Conservation (phyloP, 2,113 vertebrate genomes). For the Amblyopsis rosae region DNA sequence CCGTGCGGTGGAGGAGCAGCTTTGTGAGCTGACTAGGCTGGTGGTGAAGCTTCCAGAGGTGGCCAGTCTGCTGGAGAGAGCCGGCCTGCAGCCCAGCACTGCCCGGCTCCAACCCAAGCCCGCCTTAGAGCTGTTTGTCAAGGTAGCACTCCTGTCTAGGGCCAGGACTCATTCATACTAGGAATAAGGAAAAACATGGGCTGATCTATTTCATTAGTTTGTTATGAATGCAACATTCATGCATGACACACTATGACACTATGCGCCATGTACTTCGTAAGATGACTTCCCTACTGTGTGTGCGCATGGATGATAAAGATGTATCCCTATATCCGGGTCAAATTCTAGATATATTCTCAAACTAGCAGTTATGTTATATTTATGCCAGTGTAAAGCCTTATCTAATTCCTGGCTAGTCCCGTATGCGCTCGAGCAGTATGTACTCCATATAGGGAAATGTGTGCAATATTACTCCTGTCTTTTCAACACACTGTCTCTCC, state of each 20-base stretch:
- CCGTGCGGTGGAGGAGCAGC: slow-evolving; percentile 81
- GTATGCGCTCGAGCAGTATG: background rate
- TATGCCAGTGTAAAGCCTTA: background rate
- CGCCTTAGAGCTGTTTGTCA: slow-evolving; percentile 85
- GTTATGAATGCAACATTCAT: too few species aligned
- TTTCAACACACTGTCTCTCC: slow-evolving; percentile 49
- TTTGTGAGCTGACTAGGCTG: slow-evolving; percentile 89
- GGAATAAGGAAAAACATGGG: too few species aligned
- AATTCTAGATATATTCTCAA: background rate
- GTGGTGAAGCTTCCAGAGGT: slow-evolving; percentile 89
- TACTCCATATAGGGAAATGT: background rate
- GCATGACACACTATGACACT: background rate
- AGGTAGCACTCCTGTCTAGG: slow-evolving; percentile 72
- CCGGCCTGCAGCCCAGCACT: slow-evolving; percentile 65
- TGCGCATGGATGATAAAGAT: too few species aligned
- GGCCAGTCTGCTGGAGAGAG: slow-evolving; percentile 80
- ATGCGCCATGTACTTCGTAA: background rate
- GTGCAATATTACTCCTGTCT: slow-evolving; percentile 40
- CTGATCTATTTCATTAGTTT: too few species aligned
- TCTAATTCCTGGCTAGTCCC: background rate
- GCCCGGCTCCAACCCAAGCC: slow-evolving; percentile 78
- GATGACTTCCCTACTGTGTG: background rate
- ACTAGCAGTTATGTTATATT: background rate
- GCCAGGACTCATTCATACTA: too few species aligned
- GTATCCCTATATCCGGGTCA: background rate